These are phyloP conservation scores for Crematogaster levior DNA, from an alignment of 2,888 invertebrate species.

Conservation along the genomic window DNA sequence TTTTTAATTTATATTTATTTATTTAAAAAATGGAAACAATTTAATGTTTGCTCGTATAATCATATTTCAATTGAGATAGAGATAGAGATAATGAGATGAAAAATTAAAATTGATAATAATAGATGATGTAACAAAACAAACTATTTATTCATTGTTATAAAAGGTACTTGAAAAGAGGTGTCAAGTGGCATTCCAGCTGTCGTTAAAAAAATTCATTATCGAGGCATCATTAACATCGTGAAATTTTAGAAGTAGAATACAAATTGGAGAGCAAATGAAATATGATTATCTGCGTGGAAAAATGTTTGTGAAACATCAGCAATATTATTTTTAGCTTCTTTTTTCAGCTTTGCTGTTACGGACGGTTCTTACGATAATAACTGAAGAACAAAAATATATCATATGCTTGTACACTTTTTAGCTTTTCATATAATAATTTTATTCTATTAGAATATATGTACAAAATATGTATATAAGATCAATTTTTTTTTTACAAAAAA, in stretches of 20 bases:
- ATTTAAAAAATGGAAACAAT: background rate
- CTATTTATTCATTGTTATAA: background rate
- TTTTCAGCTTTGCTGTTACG: background rate
- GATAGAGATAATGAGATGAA: background rate
- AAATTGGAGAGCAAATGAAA: constrained; percentile 11
- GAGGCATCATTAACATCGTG: background rate
- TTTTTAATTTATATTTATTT: background rate
- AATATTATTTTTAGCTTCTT: constrained; percentile 17
- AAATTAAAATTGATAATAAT: background rate
- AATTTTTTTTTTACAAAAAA: background rate
- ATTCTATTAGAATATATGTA: background rate
- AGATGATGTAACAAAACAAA: background rate
- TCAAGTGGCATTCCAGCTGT: constrained; percentile 37
- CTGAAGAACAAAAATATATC: background rate
- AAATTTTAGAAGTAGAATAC: constrained; percentile 4
- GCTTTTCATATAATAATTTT: background rate
- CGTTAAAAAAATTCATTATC: constrained; percentile 46
- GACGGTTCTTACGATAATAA: background rate
- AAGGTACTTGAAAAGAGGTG: background rate
- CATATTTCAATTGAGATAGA: background rate
- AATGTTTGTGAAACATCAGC: background rate
- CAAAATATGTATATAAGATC: background rate
- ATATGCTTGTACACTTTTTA: background rate
- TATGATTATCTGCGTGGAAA: background rate
- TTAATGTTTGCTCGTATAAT: background rate